Conservation (phyloP, 2,888 invertebrate genomes). For the Clitarchus hookeri region DNA sequence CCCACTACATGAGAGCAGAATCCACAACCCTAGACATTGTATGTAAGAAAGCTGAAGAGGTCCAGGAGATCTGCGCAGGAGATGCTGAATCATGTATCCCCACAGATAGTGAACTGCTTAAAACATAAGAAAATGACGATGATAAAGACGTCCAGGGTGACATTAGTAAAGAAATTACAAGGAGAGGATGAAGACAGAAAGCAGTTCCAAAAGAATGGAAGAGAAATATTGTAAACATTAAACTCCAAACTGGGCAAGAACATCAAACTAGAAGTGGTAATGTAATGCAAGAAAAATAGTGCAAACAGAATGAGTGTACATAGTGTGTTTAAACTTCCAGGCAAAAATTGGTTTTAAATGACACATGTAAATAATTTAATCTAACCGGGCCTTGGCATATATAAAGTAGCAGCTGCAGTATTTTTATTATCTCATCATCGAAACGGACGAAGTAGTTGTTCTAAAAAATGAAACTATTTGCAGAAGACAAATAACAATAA, state of each 20-base stretch:
- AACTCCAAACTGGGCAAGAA: background rate
- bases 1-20: too few species aligned
- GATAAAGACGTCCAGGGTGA: too few species aligned
- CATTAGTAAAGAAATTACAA: too few species aligned
- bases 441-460: background rate
- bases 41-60: too few species aligned
- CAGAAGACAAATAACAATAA: too few species aligned
- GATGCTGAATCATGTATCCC: too few species aligned
- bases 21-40: too few species aligned
- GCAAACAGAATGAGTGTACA: background rate
- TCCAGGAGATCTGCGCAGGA: too few species aligned
- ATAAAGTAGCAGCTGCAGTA: background rate
- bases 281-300: background rate
- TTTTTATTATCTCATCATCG: background rate
- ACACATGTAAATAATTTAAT: background rate
- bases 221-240: background rate
- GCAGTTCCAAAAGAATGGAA: background rate
- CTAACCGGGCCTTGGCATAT: background rate
- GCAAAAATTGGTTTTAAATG: background rate
- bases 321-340: too few species aligned
- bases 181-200: too few species aligned
- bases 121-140: too few species aligned
- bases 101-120: too few species aligned
- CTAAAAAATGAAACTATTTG: background rate
- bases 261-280: background rate